phyloP scores from a whole-genome alignment of 2,888 invertebrate genomes.

The Lucinisca nassula region DNA sequence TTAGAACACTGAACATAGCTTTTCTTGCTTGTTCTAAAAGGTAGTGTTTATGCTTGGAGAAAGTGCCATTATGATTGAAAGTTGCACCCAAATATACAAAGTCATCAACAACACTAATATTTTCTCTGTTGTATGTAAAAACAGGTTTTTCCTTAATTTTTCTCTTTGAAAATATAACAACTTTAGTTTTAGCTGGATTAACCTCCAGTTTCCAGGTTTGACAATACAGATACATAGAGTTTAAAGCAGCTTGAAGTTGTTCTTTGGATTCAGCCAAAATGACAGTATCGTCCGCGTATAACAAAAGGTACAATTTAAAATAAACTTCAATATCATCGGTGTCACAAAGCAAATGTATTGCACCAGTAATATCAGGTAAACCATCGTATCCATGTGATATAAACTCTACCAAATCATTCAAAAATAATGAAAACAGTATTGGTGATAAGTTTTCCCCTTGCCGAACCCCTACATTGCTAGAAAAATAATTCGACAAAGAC shows the following conservation, averaged over 20 bases:
- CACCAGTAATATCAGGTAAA: not conserved
- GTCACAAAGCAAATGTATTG: slow-evolving; percentile 5
- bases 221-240: slow-evolving; percentile 4
- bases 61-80: not conserved
- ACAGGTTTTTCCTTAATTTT: not conserved
- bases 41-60: not conserved
- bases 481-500: not conserved
- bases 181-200: not conserved
- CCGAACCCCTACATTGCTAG: not conserved
- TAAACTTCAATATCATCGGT: slow-evolving; percentile 2
- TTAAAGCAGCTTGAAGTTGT: not conserved
- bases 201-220: slow-evolving; percentile 3
- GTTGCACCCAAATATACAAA: not conserved
- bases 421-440: not conserved
- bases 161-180: not conserved
- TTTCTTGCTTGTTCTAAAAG: not conserved
- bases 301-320: not conserved
- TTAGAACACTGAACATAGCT: slow-evolving; percentile 1
- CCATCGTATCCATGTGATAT: not conserved
- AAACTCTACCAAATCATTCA: slow-evolving; percentile 7
- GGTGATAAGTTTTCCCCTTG: not conserved
- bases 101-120: slow-evolving; percentile 1
- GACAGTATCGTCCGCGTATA: not conserved
- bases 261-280: not conserved
- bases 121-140: not conserved